These are phyloP conservation scores for Pimephales promelas DNA, from an alignment of 2,113 vertebrate genomes.

Conservation along the genomic window DNA sequence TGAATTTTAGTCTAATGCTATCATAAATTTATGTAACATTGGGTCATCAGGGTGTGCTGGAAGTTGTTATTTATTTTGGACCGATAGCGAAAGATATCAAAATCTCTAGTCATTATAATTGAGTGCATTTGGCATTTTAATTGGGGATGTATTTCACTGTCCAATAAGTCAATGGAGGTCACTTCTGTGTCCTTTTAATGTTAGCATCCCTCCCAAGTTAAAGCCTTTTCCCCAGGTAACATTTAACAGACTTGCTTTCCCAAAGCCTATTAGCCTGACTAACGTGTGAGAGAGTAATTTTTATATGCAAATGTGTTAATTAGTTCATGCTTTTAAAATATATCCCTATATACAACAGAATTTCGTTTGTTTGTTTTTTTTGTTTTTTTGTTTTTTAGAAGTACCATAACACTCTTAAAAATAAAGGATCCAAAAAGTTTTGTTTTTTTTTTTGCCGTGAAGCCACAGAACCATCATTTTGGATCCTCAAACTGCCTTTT, in stretches of 20 bases:
- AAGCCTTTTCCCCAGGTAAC: background rate
- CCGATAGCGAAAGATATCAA: background rate
- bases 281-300: background rate
- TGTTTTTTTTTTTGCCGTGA: too few species aligned
- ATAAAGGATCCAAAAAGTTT: too few species aligned
- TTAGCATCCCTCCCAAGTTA: background rate
- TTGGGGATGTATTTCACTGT: background rate
- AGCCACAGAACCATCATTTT: too few species aligned
- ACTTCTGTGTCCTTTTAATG: background rate
- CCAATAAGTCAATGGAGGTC: background rate
- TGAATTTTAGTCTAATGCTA: too few species aligned
- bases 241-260: constrained; percentile 1
- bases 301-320: background rate
- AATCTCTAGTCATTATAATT: background rate
- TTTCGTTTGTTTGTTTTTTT: background rate
- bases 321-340: background rate
- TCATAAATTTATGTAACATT: background rate
- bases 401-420: too few species aligned
- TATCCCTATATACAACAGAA: background rate
- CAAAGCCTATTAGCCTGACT: background rate
- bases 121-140: constrained; percentile 12
- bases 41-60: background rate
- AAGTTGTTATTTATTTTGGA: background rate
- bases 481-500: too few species aligned
- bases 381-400: too few species aligned